Base-by-base conservation (phyloP, 2,888 invertebrate species). In the Drosophila imparisetae region DNA sequence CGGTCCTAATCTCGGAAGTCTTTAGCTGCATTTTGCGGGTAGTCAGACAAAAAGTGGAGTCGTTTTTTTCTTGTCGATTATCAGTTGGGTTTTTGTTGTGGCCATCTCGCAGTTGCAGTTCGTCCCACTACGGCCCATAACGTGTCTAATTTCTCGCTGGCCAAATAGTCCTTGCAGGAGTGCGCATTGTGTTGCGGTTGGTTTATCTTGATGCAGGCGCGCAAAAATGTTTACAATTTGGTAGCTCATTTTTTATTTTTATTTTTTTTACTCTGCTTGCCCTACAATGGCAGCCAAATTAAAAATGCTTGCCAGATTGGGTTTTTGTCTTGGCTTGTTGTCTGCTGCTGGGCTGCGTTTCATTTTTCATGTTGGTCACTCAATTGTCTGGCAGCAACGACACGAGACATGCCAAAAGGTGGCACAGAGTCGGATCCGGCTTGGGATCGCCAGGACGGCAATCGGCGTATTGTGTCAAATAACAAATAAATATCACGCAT, bases 401-500 rank as follows among this genome's bases (percentile, higher is more conserved):
- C 49, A 50, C 40, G 90, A 80, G 82, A 80, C 86, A 86, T 90
- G 86, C 86, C 86, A 86, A 74, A 78, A 77, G 83, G 90, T 82
- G 70, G 79, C 61, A 55, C 29, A n/a, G 21, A 21, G 45, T 24
- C 36, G 61, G 45, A 27, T 34, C 42, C 11, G 57, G 18, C 36
- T 55, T 32, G 21, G 49, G 55, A 24, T 24, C 45, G 60, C 18
- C 53, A 45, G 63, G 29, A 42, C 30, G 61, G 64, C 83, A 86
- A 85, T 89, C 85, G 78, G 72, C 72, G 89, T 80, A 75, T 85
- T 91, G 89, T 84, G 89, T 90, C 91, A 90, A 84, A 89, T 90
- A 86, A 91, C 91, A 88, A 90, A 90, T 90, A 84, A 86, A 89
- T 86, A 84, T 86, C 86, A 89, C 84, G 89, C 90, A 86, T 86